These are phyloP conservation scores for Taeniopygia guttata DNA, from an alignment of 2,797 vertebrate genomes.

Conservation along the genomic window DNA sequence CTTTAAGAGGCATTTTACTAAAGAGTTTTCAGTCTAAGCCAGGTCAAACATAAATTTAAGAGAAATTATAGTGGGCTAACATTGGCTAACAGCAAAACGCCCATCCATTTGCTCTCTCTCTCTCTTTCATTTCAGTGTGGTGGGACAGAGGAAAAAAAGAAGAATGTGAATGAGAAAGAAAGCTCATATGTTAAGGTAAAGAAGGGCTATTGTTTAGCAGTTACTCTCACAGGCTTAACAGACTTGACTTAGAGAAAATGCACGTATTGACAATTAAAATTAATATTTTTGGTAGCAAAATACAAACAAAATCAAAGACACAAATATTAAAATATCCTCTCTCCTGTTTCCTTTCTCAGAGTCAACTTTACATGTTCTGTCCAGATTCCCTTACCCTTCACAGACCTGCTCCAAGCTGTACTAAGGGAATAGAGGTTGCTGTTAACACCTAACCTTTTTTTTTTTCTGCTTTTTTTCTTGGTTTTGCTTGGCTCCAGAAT, in stretches of 20 bases:
- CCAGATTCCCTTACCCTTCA: not conserved
- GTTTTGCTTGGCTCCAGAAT: not conserved
- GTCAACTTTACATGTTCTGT: not conserved
- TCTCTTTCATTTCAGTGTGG: accelerated
- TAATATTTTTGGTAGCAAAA: not conserved
- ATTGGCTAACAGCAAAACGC: not conserved
- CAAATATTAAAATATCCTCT: not conserved
- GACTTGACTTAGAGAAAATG: not conserved
- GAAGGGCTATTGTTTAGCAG: not conserved
- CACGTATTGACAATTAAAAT: not conserved
- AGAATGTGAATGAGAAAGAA: not conserved
- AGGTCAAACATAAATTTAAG: not conserved
- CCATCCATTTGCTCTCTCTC: not conserved
- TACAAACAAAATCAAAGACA: not conserved
- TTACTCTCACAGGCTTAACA: not conserved
- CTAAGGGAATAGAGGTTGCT: not conserved
- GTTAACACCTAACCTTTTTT: accelerated
- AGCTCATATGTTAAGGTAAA: not conserved
- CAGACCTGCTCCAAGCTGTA: not conserved
- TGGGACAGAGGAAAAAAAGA: not conserved
- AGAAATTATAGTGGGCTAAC: not conserved
- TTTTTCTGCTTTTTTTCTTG: not conserved
- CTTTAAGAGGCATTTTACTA: not conserved
- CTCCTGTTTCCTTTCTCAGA: not conserved
- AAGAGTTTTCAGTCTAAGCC: not conserved